phyloP scores from a whole-genome alignment of 2,888 invertebrate species.

The Agriopis marginaria region DNA sequence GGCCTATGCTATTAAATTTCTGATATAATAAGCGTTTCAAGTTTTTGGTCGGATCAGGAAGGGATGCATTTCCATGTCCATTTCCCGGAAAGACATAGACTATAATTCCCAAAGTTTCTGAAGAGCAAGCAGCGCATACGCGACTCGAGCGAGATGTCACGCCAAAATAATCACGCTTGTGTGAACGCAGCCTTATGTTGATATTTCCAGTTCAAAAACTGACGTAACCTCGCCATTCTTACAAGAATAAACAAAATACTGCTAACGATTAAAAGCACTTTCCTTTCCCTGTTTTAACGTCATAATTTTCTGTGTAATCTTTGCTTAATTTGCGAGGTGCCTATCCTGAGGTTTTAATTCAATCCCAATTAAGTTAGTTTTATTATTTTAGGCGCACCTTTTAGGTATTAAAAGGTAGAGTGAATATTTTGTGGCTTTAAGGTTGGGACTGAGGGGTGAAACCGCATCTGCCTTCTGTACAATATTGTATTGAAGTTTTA shows the following conservation, averaged over 20 bases:
- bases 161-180: too few species aligned
- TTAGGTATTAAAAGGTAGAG: conserved; percentile 33
- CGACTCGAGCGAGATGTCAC: too few species aligned
- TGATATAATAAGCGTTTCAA: too few species aligned
- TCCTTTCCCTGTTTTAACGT: neutral
- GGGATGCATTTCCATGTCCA: too few species aligned
- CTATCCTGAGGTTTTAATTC: conserved; percentile 29
- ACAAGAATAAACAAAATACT: conserved; percentile 2
- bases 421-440: conserved; percentile 43
- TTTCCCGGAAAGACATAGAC: too few species aligned
- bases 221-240: neutral
- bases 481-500: conserved; percentile 16
- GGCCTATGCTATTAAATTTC: too few species aligned
- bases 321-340: conserved; percentile 10
- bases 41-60: too few species aligned
- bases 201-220: neutral
- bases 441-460: conserved; percentile 24
- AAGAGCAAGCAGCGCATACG: too few species aligned
- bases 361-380: conserved; percentile 38
- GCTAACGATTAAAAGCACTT: conserved; percentile 8
- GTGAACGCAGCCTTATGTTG: too few species aligned
- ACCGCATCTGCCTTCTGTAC: conserved; percentile 19
- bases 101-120: too few species aligned
- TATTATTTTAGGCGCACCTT: conserved; percentile 46
- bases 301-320: conserved; percentile 23